phyloP scores from a whole-genome alignment of 2,113 vertebrate genomes.

The Pao palembangensis region DNA sequence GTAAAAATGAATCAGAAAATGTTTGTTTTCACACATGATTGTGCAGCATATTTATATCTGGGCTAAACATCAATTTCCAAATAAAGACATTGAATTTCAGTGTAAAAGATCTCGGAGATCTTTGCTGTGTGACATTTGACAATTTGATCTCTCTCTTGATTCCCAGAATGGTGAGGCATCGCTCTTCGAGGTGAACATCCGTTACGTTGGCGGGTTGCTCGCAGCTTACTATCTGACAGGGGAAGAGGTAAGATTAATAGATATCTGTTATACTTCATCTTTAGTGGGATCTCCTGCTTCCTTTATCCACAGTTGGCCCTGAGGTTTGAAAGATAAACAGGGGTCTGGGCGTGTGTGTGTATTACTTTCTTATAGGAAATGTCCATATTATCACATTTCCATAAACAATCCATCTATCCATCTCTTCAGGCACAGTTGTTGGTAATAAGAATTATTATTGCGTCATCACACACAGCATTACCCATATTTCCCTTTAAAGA shows the following conservation, averaged over 20 bases:
- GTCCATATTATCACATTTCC: no score
- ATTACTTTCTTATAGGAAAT: no score
- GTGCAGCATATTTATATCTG: background rate
- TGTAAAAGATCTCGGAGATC: no score
- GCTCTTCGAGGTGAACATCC: constrained; percentile 98
- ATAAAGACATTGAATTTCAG: no score
- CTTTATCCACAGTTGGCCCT: constrained; percentile 30
- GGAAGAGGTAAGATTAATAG: constrained; percentile 83
- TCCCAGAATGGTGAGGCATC: constrained; percentile 93
- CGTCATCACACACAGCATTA: no score
- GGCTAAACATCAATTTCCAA: background rate
- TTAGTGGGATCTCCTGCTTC: constrained; percentile 39
- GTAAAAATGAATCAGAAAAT: no score
- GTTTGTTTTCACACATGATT: no score
- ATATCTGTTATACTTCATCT: constrained; percentile 36
- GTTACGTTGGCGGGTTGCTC: constrained; percentile 91
- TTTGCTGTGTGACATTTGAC: constrained; percentile 27
- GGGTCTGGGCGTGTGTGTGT: constrained; percentile 5
- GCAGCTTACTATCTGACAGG: constrained; percentile 88
- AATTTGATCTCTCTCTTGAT: constrained; percentile 43
- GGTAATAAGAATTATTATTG: no score
- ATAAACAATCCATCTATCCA: no score
- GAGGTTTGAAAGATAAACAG: constrained; percentile 48
- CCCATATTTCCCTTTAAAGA: no score
- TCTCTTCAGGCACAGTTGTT: no score